phyloP scores from a whole-genome alignment of 2,888 invertebrate species.

The Slavum lentiscoides region DNA sequence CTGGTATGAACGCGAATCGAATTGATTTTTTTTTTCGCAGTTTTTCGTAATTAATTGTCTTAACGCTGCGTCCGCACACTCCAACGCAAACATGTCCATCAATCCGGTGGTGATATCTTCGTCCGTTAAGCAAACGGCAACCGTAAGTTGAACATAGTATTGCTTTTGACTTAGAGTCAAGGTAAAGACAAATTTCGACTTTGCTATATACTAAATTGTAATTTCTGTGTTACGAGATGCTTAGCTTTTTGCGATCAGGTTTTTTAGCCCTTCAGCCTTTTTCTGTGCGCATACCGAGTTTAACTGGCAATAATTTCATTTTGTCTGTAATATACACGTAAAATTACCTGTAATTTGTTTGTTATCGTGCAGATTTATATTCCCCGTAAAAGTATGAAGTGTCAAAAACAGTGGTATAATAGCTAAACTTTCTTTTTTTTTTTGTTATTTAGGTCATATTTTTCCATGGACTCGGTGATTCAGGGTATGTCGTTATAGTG shows the following conservation, averaged over 20 bases:
- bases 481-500: conserved; percentile 71
- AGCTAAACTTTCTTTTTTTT: background rate
- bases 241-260: background rate
- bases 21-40: conserved; percentile 27
- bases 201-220: background rate
- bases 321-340: background rate
- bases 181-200: background rate
- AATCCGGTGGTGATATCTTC: conserved; percentile 82
- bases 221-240: background rate
- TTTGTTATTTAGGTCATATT: conserved; percentile 81
- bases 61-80: conserved; percentile 3
- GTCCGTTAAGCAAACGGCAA: conserved; percentile 81
- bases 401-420: conserved; percentile 9
- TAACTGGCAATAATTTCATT: background rate
- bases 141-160: conserved; percentile 66
- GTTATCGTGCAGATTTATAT: background rate
- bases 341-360: background rate
- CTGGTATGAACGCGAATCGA: conserved; percentile 6
- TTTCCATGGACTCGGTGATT: conserved; percentile 93
- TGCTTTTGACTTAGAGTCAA: too few relatives aligned
- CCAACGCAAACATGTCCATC: conserved; percentile 55
- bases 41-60: conserved; percentile 4
- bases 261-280: too few relatives aligned
- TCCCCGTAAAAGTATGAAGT: background rate
- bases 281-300: too few relatives aligned